Evolutionary conservation across 2,888 invertebrate genomes (phyloP).

Genomic region (Herminia tarsipennalis): DNA sequence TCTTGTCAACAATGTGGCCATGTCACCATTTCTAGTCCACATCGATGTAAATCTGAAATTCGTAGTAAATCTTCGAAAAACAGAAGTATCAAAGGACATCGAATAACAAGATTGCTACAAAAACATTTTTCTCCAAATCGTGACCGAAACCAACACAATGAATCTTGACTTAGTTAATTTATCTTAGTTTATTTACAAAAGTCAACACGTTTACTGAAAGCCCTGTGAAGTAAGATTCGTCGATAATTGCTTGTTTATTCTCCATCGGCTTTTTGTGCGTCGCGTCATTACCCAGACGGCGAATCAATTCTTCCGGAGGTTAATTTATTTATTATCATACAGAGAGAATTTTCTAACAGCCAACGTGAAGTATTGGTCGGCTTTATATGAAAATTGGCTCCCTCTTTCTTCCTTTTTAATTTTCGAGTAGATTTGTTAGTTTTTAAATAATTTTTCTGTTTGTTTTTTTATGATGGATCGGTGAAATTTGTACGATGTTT

Average conservation of each 20-base stretch:
- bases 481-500: no score
- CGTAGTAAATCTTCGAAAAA: not conserved
- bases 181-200: constrained; percentile 36
- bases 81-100: not conserved
- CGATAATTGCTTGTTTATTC: constrained; percentile 70
- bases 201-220: constrained; percentile 52
- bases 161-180: constrained; percentile 15
- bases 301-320: constrained; percentile 65
- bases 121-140: constrained; percentile 7
- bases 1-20: no score
- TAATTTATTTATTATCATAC: constrained; percentile 78
- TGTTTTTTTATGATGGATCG: no score
- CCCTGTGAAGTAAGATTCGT: constrained; percentile 41
- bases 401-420: constrained; percentile 28
- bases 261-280: constrained; percentile 54
- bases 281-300: constrained; percentile 61
- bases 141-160: constrained; percentile 8
- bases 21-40: no score
- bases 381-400: constrained; percentile 36
- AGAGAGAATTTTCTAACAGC: constrained; percentile 62
- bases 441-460: constrained; percentile 7
- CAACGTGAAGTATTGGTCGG: constrained; percentile 35
- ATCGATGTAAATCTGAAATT: no score
- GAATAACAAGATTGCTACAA: not conserved
- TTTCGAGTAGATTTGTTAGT: constrained; percentile 19